A percentile compares a stretch with the other conserved stretches of the same genome.
phyloP scores from a whole-genome alignment of 2,797 vertebrate species.

The Lacerta viridis region DNA sequence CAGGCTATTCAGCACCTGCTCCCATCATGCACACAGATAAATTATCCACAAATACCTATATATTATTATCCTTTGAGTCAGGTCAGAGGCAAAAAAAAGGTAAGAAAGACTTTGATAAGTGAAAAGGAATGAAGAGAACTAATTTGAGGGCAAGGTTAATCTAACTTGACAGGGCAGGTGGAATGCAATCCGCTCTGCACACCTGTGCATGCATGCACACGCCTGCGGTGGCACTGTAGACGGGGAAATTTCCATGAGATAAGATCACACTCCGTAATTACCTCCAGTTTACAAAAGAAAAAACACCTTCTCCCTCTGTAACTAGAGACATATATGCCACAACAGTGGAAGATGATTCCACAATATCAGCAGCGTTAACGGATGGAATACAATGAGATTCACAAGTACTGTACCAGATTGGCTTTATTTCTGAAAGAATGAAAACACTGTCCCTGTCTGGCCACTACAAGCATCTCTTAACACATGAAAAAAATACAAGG shows the following conservation, averaged over 20 bases:
- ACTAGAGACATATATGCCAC: slow-evolving; percentile 13
- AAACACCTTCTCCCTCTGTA: slow-evolving; percentile 19
- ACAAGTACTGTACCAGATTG: neutral
- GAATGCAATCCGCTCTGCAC: slow-evolving; percentile 24
- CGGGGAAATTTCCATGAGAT: slow-evolving; percentile 37
- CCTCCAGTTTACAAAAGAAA: slow-evolving; percentile 36
- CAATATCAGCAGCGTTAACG: neutral
- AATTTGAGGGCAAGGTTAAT: slow-evolving; percentile 34
- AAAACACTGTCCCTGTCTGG: neutral
- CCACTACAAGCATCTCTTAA: neutral
- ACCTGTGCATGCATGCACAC: slow-evolving; percentile 5
- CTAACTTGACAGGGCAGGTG: slow-evolving; percentile 34
- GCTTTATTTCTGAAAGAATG: neutral
- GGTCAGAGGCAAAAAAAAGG: neutral
- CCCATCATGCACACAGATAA: neutral
- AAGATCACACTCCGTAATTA: slow-evolving; percentile 35
- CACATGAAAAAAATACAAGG: neutral
- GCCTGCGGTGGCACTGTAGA: neutral
- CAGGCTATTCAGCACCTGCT: neutral
- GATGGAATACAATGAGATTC: neutral
- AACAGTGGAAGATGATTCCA: slow-evolving; percentile 4
- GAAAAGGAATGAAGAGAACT: neutral
- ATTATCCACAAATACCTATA: neutral
- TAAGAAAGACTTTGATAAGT: neutral
- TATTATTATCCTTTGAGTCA: neutral